A percentile compares a stretch with the other conserved stretches of the same genome.
Conservation (phyloP, 2,797 vertebrate species). For the Silurus lanzhouensis region DNA sequence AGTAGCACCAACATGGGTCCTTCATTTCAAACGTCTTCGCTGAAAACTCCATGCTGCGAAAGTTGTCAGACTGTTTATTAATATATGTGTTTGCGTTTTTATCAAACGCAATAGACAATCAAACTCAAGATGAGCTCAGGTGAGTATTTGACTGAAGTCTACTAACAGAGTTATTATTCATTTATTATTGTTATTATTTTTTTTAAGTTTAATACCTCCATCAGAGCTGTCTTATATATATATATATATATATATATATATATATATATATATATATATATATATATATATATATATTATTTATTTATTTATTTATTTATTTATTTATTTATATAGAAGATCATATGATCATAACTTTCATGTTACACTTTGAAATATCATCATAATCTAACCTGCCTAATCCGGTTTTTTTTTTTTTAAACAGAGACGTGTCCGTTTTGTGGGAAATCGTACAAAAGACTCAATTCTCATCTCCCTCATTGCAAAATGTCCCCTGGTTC, state of each 20-base stretch:
- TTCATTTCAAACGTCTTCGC: constrained; percentile 3
- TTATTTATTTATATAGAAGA: neutral
- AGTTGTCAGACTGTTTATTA: too few species aligned
- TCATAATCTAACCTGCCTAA: neutral
- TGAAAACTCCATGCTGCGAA: neutral
- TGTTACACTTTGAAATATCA: neutral
- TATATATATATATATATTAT: neutral
- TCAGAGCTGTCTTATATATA: neutral
- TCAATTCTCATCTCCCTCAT: constrained; percentile 85
- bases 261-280: neutral
- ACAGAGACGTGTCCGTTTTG: constrained; percentile 79
- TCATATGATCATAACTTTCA: neutral
- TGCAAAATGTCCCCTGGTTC: constrained; percentile 72
- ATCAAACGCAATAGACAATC: neutral
- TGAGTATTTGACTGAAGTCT: constrained; percentile 22
- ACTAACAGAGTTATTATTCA: neutral
- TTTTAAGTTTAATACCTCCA: too few species aligned
- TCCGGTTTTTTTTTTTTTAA: neutral
- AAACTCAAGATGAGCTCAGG: constrained; percentile 42
- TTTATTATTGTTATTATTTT: neutral
- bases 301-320: neutral
- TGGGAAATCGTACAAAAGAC: constrained; percentile 80
- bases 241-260: neutral
- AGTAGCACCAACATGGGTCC: constrained; percentile 24
- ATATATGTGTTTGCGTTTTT: too few species aligned